Evolutionary conservation across 2,888 invertebrate genomes (phyloP).

Genomic region (Netelia virgata): DNA sequence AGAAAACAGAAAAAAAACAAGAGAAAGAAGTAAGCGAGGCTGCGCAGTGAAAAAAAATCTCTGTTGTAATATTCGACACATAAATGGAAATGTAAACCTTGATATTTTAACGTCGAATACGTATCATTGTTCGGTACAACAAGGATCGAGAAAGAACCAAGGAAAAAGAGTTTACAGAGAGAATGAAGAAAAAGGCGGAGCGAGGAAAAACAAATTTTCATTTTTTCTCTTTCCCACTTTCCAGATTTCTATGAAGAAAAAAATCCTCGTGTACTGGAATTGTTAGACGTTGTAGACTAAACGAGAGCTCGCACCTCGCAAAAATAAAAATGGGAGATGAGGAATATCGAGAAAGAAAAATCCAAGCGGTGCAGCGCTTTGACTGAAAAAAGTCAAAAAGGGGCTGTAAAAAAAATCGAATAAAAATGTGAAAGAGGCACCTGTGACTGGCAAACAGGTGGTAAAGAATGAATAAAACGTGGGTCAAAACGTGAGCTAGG

Average conservation of each 20-base stretch:
- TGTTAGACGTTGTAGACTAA: constrained; percentile 40
- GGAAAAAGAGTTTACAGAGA: too few relatives aligned
- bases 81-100: neutral
- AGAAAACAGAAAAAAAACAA: constrained; percentile 4
- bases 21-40: neutral
- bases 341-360: constrained; percentile 3
- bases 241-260: too few relatives aligned
- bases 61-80: constrained; percentile 17
- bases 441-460: neutral
- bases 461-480: constrained; percentile 26
- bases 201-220: too few relatives aligned
- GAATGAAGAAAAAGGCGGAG: too few relatives aligned
- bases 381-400: neutral
- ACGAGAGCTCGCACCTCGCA: constrained; percentile 62
- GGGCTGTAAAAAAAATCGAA: neutral
- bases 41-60: neutral
- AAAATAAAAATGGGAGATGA: neutral
- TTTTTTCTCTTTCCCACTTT: too few relatives aligned
- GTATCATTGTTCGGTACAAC: neutral
- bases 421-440: neutral
- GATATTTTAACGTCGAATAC: neutral
- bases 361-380: neutral
- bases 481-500: constrained; percentile 46
- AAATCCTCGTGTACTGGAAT: constrained; percentile 4
- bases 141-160: neutral